phyloP scores from a whole-genome alignment of 2,888 invertebrate species.

The Caenorhabditis virilis region DNA sequence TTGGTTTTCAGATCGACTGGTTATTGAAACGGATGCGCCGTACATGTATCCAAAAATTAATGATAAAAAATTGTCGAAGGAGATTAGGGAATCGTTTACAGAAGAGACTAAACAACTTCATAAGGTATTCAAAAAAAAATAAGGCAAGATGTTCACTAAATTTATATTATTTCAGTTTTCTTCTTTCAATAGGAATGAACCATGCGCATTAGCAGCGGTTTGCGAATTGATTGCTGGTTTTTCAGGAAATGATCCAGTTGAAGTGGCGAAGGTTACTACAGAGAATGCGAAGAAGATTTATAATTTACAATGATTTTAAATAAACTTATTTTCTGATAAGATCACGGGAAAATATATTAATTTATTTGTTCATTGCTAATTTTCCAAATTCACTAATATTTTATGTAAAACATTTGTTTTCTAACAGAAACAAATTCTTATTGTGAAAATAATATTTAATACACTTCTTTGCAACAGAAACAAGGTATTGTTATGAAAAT shows the following conservation, averaged over 20 bases:
- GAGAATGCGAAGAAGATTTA: slow-evolving; percentile 59
- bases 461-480: no score
- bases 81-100: slow-evolving; percentile 79
- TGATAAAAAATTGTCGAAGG: slow-evolving; percentile 85
- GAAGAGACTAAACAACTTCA: slow-evolving; percentile 45
- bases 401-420: no score
- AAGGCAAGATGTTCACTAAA: background rate
- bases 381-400: no score
- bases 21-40: slow-evolving; percentile 91
- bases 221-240: slow-evolving; percentile 78
- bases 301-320: no score
- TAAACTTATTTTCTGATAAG: no score
- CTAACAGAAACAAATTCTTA: no score
- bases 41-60: slow-evolving; percentile 92
- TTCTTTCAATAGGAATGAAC: slow-evolving; percentile 79
- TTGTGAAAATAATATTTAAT: no score
- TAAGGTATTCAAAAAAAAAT: slow-evolving; percentile 31
- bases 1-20: slow-evolving; percentile 79
- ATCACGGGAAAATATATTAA: no score
- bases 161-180: slow-evolving; percentile 27
- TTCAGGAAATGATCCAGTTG: slow-evolving; percentile 38
- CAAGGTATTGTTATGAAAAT: no score
- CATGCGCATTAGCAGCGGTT: slow-evolving; percentile 87
- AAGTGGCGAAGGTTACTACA: slow-evolving; percentile 57
- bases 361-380: no score